These are phyloP conservation scores for Mus spretus DNA, from an alignment of 2,797 vertebrate genomes.

Conservation along the genomic window DNA sequence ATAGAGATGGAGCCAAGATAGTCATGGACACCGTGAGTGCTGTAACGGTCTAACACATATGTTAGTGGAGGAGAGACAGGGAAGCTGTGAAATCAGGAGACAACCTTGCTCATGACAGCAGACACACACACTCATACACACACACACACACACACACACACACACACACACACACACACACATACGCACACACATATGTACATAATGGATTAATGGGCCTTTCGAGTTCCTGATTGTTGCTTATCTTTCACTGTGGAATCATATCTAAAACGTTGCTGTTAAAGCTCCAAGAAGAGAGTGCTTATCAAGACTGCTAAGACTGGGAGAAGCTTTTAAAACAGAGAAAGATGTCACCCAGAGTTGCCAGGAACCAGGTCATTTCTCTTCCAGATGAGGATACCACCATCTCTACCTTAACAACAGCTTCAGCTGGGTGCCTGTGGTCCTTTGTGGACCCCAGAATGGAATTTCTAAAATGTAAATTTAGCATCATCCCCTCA, in stretches of 20 bases:
- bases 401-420: not conserved
- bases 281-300: not conserved
- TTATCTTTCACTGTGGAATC: constrained; percentile 21
- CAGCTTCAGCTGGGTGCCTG: not conserved
- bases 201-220: not conserved
- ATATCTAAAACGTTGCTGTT: not conserved
- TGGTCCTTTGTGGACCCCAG: not conserved
- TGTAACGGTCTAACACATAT: accelerated
- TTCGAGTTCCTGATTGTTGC: too few relatives aligned
- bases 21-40: not conserved
- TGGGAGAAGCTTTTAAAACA: constrained; percentile 13
- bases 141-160: not conserved
- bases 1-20: not conserved
- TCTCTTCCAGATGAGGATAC: not conserved
- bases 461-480: not conserved
- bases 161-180: not conserved
- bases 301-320: not conserved
- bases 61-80: not conserved
- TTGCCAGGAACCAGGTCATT: too few relatives aligned
- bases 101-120: not conserved
- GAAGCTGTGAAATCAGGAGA: not conserved
- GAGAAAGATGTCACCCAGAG: not conserved
- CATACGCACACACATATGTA: accelerated
- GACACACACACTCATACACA: not conserved
- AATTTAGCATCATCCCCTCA: not conserved